Evolutionary conservation across 2,888 invertebrate species (phyloP), one percentile per base, ranked within the genome.

Genomic region (Branchellion lobata): DNA sequence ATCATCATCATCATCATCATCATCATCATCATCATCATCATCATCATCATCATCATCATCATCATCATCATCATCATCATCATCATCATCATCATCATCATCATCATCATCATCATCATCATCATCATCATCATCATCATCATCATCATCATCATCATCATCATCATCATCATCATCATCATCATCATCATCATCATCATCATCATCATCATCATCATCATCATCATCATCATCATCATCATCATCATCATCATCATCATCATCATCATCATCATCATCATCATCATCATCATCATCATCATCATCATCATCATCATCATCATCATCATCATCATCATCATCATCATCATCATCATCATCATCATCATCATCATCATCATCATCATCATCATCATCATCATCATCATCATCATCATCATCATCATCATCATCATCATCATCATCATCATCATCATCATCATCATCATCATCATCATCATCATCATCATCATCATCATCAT

Each of bases 331-430:
- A 73, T 73, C 73, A 73, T 73, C 73, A 73, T 73, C 73, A 73
- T 73, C 73, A 73, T 73, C 73, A 73, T 73, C 73, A 73, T 73
- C 73, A 73, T 73, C 73, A 73, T 73, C 73, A 73, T 73, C 36
- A 73, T 73, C 36, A 73, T 73, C 73, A 73, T 73, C 73, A 73
- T 73, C 73, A 73, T 73, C 73, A 73, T 73, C 73, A 73, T 34
- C 73, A 73, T 68, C 53, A 51, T 51, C 53, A 51, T 51, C 53
- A 51, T 51, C 53, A 21, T 51, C 53, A 51, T 51, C 53, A 33
- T 0, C n/a, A 8, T 5, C n/a, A 11, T 53, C 18, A 53, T 53
- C 18, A 53, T 33, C 24, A 33, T 74, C 18, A 31, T 68, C 68
- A 75, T 71, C 33, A 74, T 51, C 24, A 77, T 34, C 33, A 69